Evolutionary conservation across 2,113 vertebrate genomes (phyloP).

Genomic region (Rhynchomys soricoides): DNA sequence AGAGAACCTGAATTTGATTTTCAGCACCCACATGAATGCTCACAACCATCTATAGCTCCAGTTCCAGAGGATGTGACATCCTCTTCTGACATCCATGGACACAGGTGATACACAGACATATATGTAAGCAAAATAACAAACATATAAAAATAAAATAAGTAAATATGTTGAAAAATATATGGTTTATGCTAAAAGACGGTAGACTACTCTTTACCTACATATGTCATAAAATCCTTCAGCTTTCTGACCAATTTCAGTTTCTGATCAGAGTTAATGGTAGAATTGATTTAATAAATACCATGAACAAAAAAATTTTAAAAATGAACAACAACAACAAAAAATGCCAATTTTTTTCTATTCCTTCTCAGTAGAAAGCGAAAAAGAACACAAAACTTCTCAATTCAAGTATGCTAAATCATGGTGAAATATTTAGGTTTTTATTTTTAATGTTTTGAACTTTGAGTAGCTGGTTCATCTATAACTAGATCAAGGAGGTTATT

Average conservation of each 20-base stretch:
- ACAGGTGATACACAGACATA: not conserved
- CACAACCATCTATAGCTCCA: not conserved
- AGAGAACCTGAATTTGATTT: not conserved
- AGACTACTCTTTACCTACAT: not conserved
- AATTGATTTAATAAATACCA: constrained; percentile 38
- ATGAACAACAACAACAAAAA: not conserved
- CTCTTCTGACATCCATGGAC: not conserved
- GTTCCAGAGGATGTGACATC: not conserved
- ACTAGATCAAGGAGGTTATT: not conserved
- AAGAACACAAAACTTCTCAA: not conserved
- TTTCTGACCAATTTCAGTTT: constrained; percentile 31
- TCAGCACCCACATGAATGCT: not conserved
- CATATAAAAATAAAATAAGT: not conserved
- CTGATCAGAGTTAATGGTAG: not conserved
- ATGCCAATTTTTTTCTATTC: not conserved
- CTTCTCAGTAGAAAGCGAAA: not conserved
- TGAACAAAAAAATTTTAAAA: not conserved
- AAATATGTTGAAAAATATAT: not conserved
- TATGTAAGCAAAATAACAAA: not conserved
- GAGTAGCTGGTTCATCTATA: not conserved
- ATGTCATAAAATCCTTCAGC: not conserved
- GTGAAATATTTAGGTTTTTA: not conserved
- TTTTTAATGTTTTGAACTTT: not conserved
- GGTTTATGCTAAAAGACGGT: not conserved
- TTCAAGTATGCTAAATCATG: not conserved